Conservation (phyloP, 2,113 vertebrate genomes). For the Actenoides lindsayi region DNA sequence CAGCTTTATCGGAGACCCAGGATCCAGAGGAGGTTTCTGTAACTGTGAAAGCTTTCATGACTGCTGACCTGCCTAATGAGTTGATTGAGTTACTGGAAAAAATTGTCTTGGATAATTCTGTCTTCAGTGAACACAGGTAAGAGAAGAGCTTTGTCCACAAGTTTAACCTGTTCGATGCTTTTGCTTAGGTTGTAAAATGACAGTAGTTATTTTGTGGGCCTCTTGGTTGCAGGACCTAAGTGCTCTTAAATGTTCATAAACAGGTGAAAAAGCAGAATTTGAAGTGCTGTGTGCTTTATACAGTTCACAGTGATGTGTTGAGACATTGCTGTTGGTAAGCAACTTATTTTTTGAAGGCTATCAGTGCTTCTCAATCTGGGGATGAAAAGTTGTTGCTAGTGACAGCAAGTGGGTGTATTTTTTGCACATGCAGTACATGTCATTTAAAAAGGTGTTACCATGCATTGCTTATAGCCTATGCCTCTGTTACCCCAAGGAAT, state of each 20-base stretch:
- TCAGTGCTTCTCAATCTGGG: neutral
- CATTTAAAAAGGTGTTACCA: neutral
- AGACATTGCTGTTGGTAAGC: neutral
- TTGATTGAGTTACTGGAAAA: constrained; percentile 92
- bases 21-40: constrained; percentile 93
- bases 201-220: neutral
- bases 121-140: constrained; percentile 93
- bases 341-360: neutral
- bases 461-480: neutral
- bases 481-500: constrained; percentile 77
- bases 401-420: neutral
- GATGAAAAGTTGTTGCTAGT: neutral
- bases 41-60: constrained; percentile 94
- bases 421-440: neutral
- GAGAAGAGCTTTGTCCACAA: neutral
- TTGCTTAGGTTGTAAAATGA: neutral
- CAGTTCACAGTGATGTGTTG: neutral
- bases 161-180: neutral
- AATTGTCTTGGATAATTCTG: constrained; percentile 91
- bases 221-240: neutral
- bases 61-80: constrained; percentile 90
- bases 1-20: constrained; percentile 90
- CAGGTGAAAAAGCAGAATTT: neutral
- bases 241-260: neutral
- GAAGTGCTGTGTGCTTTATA: neutral